These are phyloP conservation scores for Pollicipes pollicipes DNA, from an alignment of 1,140 invertebrate species.

Conservation along the genomic window DNA sequence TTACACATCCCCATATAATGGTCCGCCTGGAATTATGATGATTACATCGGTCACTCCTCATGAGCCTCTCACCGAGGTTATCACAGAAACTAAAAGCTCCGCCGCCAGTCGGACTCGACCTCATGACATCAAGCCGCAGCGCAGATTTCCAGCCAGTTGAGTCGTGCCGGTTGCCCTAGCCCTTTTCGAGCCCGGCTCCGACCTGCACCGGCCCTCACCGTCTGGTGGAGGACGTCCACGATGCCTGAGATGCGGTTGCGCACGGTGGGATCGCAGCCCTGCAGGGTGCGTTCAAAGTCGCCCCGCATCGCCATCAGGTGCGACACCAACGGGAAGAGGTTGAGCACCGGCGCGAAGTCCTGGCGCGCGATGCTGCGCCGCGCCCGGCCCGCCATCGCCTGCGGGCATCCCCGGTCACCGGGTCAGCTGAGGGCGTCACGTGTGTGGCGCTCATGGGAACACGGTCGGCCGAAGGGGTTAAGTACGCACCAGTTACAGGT, in stretches of 20 bases:
- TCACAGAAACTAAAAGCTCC: no score
- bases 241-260: conserved; percentile 52
- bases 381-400: conserved; percentile 42
- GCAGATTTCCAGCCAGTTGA: no score
- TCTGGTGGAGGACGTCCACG: conserved; percentile 50
- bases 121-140: no score
- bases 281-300: conserved; percentile 60
- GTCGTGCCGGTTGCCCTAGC: no score
- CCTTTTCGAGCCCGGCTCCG: no score
- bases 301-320: conserved; percentile 60
- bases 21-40: no score
- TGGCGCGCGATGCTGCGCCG: conserved; percentile 58
- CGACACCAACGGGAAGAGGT: conserved; percentile 69
- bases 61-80: no score
- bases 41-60: no score
- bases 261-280: conserved; percentile 47
- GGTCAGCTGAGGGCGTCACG: not conserved
- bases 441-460: not conserved
- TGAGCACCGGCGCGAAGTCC: conserved; percentile 63
- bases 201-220: conserved; percentile 38
- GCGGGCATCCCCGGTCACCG: no score
- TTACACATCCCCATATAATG: no score
- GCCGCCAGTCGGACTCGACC: no score
- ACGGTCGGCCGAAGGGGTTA: not conserved
- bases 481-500: no score